phyloP scores from a whole-genome alignment of 2,888 invertebrate species.

The Drosophila subsilvestris region DNA sequence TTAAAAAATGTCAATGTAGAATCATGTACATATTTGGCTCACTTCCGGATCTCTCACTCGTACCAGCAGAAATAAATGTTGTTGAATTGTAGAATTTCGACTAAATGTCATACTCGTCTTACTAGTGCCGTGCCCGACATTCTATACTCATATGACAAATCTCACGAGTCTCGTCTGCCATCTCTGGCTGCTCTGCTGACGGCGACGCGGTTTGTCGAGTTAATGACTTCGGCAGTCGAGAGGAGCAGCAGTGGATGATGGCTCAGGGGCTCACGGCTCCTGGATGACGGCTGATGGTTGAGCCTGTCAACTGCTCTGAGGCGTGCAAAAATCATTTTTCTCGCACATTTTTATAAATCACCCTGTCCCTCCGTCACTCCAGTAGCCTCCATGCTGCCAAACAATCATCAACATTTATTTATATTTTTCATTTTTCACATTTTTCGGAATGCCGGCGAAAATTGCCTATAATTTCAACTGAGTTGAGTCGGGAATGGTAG shows the following conservation, averaged over 20 bases:
- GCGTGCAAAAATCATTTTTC: slow-evolving; percentile 79
- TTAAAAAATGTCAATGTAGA: too few relatives aligned
- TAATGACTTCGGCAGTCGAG: slow-evolving; percentile 74
- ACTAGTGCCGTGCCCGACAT: too few relatives aligned
- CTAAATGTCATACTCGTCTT: too few relatives aligned
- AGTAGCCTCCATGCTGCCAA: slow-evolving; percentile 10
- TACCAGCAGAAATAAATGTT: too few relatives aligned
- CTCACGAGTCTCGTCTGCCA: slow-evolving; percentile 5
- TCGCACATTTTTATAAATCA: slow-evolving; percentile 60
- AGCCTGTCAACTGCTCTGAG: slow-evolving; percentile 64
- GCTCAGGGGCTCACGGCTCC: slow-evolving; percentile 23
- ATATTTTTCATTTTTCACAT: slow-evolving; percentile 69
- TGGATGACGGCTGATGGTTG: slow-evolving; percentile 32
- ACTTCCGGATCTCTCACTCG: background rate
- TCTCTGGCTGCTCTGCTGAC: slow-evolving; percentile 27
- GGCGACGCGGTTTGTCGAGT: slow-evolving; percentile 74
- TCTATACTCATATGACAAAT: background rate
- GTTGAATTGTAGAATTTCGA: too few relatives aligned
- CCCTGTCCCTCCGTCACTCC: slow-evolving; percentile 13
- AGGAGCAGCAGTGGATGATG: slow-evolving; percentile 30
- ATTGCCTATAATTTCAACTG: slow-evolving; percentile 64
- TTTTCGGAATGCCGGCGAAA: slow-evolving; percentile 44
- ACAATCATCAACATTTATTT: slow-evolving; percentile 66
- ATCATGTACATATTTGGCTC: too few relatives aligned
- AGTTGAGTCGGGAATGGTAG: slow-evolving; percentile 37